Percentiles rank a stretch among this genome's conserved stretches.
These are phyloP conservation scores for Lysandra coridon DNA, from an alignment of 2,888 invertebrate species.

Conservation along the genomic window DNA sequence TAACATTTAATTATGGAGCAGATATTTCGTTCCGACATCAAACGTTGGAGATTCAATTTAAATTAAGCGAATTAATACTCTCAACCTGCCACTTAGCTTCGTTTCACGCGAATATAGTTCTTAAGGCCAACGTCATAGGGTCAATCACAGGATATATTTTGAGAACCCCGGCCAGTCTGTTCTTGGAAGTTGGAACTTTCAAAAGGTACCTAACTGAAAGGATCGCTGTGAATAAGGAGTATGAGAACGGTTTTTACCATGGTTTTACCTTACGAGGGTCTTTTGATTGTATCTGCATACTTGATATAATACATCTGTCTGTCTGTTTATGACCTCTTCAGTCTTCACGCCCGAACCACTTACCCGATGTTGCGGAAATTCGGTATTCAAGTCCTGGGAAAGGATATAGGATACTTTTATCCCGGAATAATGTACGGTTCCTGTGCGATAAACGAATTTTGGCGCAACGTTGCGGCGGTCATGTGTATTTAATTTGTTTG, in stretches of 20 bases:
- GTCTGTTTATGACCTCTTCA: too few species aligned
- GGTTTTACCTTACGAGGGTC: too few species aligned
- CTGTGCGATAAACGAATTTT: background rate
- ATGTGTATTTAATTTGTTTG: too few species aligned
- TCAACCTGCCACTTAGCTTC: background rate
- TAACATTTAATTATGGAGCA: background rate
- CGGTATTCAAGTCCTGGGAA: background rate
- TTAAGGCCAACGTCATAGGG: background rate
- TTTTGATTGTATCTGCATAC: too few species aligned
- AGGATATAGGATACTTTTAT: too few species aligned
- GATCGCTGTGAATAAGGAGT: background rate
- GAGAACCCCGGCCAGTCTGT: background rate
- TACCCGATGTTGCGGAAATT: background rate
- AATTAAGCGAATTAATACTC: background rate
- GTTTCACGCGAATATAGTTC: background rate
- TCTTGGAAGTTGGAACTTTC: background rate
- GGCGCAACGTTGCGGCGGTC: background rate
- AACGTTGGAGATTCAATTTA: background rate
- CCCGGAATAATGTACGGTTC: too few species aligned
- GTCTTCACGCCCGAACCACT: too few species aligned
- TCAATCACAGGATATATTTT: background rate
- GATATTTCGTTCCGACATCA: background rate
- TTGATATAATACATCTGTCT: too few species aligned
- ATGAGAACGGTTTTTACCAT: too few species aligned
- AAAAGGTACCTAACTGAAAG: background rate